Base-by-base conservation (phyloP, 2,797 vertebrate genomes). In the Salmo trutta region DNA sequence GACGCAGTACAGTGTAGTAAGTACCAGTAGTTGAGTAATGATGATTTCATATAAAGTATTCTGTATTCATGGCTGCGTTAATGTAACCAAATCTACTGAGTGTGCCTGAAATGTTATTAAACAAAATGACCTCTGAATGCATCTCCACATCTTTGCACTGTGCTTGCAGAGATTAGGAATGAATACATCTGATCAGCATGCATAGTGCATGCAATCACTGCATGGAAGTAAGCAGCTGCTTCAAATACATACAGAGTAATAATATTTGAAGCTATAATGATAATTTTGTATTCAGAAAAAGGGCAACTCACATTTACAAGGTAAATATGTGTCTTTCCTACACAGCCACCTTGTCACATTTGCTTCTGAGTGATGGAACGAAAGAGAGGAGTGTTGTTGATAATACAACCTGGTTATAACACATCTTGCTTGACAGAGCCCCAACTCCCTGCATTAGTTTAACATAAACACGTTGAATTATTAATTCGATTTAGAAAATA, bases 381-480 rank as follows among this genome's bases (percentile, higher is more conserved):
- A 59, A 33, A 29, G 3, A 36, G 7, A 21, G 15, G 19, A 19
- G 1, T 68, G 17, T 19, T 65, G 24, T 73, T n/a, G 6, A 31
- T 27, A 36, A 68, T 73, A 67, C 14, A 74, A 51, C 27, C n/a
- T 1, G 12, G 54, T 75, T 16, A 24, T 33, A 24, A 68, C 29
- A 36, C 66, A 33, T 14, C 14, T 47, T 29, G 17, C 29, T 5
- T 54, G 15, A 52, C 7, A 17, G 36, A 21, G 29, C 24, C 72
- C 4, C 51, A 68, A 21, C 52, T 74, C 29, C 54, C 15, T 72
- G 4, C 72, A 36, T 71, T 59, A 41, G 33, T 27, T 74, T 71
- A 75, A 41, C 19, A 75, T 14, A 69, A 80, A 75, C 76, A 73
- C 33, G 54, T n/a, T n/a, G 4, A 33, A 64, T 56, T 76, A 75